These are phyloP conservation scores for Girardia tigrina DNA, from an alignment of 2,888 invertebrate species.

Conservation along the genomic window DNA sequence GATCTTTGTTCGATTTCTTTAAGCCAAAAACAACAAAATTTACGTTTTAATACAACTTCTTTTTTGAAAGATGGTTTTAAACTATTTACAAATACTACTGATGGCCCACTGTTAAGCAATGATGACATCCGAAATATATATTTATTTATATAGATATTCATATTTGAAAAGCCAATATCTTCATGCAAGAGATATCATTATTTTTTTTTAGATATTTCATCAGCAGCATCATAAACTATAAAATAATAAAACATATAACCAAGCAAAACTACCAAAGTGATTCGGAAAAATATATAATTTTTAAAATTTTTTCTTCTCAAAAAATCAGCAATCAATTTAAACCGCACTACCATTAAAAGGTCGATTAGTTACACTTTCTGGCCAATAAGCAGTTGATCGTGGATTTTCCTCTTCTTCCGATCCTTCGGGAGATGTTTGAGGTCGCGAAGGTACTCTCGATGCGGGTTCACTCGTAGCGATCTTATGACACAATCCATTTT, in stretches of 20 bases:
- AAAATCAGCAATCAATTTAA: neutral
- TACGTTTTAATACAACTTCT: neutral
- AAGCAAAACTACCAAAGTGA: neutral
- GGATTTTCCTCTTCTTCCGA: slow-evolving; percentile 30
- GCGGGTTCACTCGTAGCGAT: slow-evolving; percentile 32
- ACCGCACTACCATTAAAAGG: slow-evolving; percentile 16
- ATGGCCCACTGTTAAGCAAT: neutral
- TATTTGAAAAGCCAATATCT: neutral
- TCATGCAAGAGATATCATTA: neutral
- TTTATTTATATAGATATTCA: too few species aligned
- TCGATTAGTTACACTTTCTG: neutral
- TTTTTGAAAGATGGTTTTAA: neutral
- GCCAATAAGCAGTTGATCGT: neutral
- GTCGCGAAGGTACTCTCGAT: slow-evolving; percentile 31
- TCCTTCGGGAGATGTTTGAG: slow-evolving; percentile 29
- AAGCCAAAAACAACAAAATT: neutral
- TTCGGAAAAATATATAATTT: neutral
- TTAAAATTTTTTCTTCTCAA: neutral
- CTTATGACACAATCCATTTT: slow-evolving; percentile 27
- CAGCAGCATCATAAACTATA: neutral
- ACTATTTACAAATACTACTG: slow-evolving; percentile 11
- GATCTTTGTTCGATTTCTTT: neutral
- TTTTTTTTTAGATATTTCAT: neutral
- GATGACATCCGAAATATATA: neutral
- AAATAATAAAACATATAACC: neutral